These are phyloP conservation scores for Apamea anceps DNA, from an alignment of 2,888 invertebrate genomes.

Conservation along the genomic window DNA sequence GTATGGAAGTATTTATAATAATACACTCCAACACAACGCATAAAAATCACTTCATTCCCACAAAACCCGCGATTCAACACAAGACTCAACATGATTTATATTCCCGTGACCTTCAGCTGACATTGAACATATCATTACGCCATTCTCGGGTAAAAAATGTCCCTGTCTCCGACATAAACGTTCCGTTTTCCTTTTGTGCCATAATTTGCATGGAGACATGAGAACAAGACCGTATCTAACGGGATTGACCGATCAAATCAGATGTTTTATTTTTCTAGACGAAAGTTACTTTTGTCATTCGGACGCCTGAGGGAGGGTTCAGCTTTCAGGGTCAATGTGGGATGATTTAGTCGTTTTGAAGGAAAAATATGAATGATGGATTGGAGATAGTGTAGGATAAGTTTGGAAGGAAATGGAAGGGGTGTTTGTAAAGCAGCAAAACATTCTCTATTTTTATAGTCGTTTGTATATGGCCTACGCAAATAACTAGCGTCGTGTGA, in stretches of 20 bases:
- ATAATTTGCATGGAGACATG: slow-evolving; percentile 48
- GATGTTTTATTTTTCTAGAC: slow-evolving; percentile 18
- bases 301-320: neutral
- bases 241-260: slow-evolving; percentile 47
- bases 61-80: neutral
- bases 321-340: neutral
- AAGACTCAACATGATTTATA: slow-evolving; percentile 34
- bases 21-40: neutral
- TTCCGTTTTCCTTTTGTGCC: slow-evolving; percentile 8
- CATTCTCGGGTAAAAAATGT: slow-evolving; percentile 43
- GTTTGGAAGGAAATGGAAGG: neutral
- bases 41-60: slow-evolving; percentile 3
- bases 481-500: neutral
- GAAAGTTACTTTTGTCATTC: neutral
- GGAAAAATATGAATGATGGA: neutral
- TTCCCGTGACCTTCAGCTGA: slow-evolving; percentile 45
- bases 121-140: slow-evolving; percentile 32
- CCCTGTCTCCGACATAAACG: slow-evolving; percentile 14
- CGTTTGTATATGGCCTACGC: neutral
- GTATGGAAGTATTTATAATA: neutral
- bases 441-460: neutral
- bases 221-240: slow-evolving; percentile 18
- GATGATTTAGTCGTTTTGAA: neutral
- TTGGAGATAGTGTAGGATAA: neutral
- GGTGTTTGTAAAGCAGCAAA: neutral